Evolutionary conservation across 2,888 invertebrate genomes (phyloP).

Genomic region (Drosophila subsilvestris): DNA sequence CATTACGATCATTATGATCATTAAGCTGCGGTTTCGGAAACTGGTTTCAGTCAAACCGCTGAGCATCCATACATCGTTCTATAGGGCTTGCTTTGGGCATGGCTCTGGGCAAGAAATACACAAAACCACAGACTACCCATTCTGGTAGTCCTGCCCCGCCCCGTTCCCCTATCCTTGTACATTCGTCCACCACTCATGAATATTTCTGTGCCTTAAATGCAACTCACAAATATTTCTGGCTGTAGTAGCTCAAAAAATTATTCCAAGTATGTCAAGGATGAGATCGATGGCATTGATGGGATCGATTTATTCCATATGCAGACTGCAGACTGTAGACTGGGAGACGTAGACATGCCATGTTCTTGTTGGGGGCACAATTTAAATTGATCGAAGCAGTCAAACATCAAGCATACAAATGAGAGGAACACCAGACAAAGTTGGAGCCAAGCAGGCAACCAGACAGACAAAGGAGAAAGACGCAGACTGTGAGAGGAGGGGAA

Average conservation of each 20-base stretch:
- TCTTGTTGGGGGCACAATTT: constrained; percentile 23
- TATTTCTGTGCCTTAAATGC: constrained; percentile 36
- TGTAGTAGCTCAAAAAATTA: constrained; percentile 31
- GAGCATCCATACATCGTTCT: constrained; percentile 17
- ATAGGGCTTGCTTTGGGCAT: not conserved
- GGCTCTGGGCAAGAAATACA: constrained; percentile 1
- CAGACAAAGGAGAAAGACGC: not conserved
- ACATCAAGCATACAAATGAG: constrained; percentile 60
- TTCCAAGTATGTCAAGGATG: constrained; percentile 33
- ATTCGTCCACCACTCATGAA: constrained; percentile 30
- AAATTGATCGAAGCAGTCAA: constrained; percentile 8
- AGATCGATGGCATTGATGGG: not conserved
- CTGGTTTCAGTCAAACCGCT: constrained; percentile 25
- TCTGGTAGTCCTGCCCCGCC: not conserved
- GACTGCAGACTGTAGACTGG: not conserved
- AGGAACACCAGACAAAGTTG: constrained; percentile 6
- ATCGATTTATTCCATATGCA: constrained; percentile 24
- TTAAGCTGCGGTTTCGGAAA: constrained; percentile 32
- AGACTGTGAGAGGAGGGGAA: not conserved
- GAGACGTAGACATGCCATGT: constrained; percentile 5
- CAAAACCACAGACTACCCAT: constrained; percentile 32
- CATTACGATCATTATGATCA: not conserved
- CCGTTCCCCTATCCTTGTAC: constrained; percentile 27
- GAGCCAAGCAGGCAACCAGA: not conserved
- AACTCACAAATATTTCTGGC: constrained; percentile 15